Evolutionary conservation across 2,888 invertebrate genomes (phyloP).

Genomic region (Tethea ocularis): DNA sequence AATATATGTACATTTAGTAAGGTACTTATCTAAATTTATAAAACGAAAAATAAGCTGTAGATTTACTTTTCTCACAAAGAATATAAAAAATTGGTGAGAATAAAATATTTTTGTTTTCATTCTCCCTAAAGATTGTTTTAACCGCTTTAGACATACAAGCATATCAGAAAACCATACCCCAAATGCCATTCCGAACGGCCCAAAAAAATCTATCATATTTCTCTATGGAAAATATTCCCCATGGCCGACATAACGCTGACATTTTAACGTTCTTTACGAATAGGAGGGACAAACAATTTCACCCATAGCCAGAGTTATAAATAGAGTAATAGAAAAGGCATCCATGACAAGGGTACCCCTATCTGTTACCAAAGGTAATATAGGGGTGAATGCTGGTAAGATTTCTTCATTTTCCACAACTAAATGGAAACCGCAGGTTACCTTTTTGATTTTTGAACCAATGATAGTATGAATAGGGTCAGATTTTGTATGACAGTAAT

Average conservation of each 20-base stretch:
- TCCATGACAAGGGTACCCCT: constrained; percentile 43
- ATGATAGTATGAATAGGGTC: not conserved
- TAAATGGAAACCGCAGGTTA: not conserved
- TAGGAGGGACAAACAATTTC: constrained; percentile 15
- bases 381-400: constrained; percentile 20
- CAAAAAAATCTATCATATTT: not conserved
- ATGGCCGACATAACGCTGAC: not conserved
- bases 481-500: not conserved
- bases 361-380: constrained; percentile 47
- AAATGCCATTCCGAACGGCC: not conserved
- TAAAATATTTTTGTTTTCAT: not conserved
- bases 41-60: no score
- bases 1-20: no score
- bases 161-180: not conserved
- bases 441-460: not conserved
- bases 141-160: not conserved
- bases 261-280: constrained; percentile 3
- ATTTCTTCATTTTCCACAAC: not conserved
- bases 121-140: not conserved
- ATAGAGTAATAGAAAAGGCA: constrained; percentile 41
- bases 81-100: not conserved
- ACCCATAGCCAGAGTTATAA: constrained; percentile 26
- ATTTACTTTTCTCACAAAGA: not conserved
- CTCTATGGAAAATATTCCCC: not conserved
- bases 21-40: no score